phyloP scores from a whole-genome alignment of 2,888 invertebrate species.

The Lasioglossum zephyrum region DNA sequence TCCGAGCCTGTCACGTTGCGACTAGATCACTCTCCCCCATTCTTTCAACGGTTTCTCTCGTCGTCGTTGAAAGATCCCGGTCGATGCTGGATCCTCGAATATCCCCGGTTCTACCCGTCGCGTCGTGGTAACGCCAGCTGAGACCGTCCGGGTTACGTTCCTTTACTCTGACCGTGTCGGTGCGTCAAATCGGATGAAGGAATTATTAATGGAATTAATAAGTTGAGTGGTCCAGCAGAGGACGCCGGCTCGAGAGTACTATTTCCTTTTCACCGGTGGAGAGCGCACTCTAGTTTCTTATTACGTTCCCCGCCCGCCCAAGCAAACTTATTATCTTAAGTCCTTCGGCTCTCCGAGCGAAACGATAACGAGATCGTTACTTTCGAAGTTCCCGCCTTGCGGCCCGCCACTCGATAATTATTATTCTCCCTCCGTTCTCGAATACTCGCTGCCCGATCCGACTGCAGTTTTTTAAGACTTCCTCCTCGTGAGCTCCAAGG shows the following conservation, averaged over 20 bases:
- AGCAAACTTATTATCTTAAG: slow-evolving; percentile 73
- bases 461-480: slow-evolving; percentile 65
- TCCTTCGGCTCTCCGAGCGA: slow-evolving; percentile 68
- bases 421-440: slow-evolving; percentile 56
- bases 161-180: slow-evolving; percentile 31
- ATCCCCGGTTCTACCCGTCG: background rate
- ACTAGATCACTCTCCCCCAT: background rate
- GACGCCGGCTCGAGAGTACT: slow-evolving; percentile 52
- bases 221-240: slow-evolving; percentile 67
- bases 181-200: slow-evolving; percentile 68
- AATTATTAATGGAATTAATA: slow-evolving; percentile 73
- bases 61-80: no score
- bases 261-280: slow-evolving; percentile 65
- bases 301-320: slow-evolving; percentile 65
- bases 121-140: background rate
- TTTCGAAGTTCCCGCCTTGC: slow-evolving; percentile 69
- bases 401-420: slow-evolving; percentile 69
- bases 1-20: slow-evolving; percentile 3
- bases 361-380: slow-evolving; percentile 74
- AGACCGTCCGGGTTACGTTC: background rate
- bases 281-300: slow-evolving; percentile 69
- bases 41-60: background rate
- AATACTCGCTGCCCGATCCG: slow-evolving; percentile 50
- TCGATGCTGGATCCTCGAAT: background rate
- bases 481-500: slow-evolving; percentile 57